A percentile compares a stretch with the other conserved stretches of the same genome.
These are phyloP conservation scores for Erannis defoliaria DNA, from an alignment of 2,888 invertebrate species.

Conservation along the genomic window DNA sequence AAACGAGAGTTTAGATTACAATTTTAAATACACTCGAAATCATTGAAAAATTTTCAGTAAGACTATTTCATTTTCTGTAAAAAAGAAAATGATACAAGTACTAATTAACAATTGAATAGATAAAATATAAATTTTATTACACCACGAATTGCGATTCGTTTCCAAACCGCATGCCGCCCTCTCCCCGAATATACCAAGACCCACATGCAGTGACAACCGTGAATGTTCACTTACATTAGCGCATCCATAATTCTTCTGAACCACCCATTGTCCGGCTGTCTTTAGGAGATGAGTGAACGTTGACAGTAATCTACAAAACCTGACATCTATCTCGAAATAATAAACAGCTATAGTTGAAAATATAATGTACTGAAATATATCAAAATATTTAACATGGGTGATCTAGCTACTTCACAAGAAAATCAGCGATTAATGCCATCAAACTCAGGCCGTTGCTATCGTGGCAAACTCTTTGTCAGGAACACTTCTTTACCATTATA, in stretches of 20 bases:
- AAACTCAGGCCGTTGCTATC: too few species aligned
- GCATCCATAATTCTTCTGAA: slow-evolving; percentile 28
- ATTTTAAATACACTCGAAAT: too few species aligned
- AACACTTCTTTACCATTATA: too few species aligned
- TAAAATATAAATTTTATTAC: not conserved
- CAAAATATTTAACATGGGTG: too few species aligned
- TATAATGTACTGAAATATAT: not conserved
- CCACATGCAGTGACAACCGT: slow-evolving; percentile 28
- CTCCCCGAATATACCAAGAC: slow-evolving; percentile 7
- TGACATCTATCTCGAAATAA: not conserved
- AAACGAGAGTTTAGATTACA: too few species aligned
- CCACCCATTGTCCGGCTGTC: slow-evolving; percentile 24
- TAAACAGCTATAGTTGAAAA: not conserved
- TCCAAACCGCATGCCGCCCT: slow-evolving; percentile 14
- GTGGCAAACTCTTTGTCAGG: too few species aligned
- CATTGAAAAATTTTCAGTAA: too few species aligned
- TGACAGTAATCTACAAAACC: slow-evolving; percentile 10
- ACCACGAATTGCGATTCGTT: slow-evolving; percentile 6
- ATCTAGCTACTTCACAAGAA: not conserved
- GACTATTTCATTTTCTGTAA: too few species aligned
- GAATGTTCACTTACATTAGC: slow-evolving; percentile 24
- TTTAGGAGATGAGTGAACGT: slow-evolving; percentile 1
- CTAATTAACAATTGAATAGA: too few species aligned
- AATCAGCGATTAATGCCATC: too few species aligned
- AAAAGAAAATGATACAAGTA: too few species aligned